Percentiles rank a stretch among this genome's conserved stretches.
Conservation (phyloP, 2,113 vertebrate species). For the Micronycteris hirsuta region DNA sequence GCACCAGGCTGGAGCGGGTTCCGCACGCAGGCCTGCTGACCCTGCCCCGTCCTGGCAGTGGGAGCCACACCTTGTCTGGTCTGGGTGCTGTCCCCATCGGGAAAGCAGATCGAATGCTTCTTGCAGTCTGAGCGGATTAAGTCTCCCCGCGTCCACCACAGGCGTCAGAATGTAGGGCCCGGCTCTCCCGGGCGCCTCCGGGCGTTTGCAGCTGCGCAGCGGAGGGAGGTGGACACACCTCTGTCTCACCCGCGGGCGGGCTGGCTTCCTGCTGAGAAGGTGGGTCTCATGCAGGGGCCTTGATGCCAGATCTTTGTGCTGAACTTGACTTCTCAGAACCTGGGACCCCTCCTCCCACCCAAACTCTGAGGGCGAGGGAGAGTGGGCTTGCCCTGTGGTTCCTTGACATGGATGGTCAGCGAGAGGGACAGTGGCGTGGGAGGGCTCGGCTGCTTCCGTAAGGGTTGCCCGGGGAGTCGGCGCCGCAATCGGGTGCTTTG, state of each 20-base stretch:
- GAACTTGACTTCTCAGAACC: not conserved
- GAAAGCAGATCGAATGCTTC: accelerated
- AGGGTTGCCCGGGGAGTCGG: accelerated
- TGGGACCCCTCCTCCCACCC: accelerated
- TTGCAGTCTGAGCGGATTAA: not conserved
- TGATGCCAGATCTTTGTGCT: not conserved
- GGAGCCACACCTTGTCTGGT: not conserved
- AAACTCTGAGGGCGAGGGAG: not conserved
- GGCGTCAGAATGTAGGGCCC: accelerated
- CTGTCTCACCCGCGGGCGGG: not conserved
- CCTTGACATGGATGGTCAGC: accelerated
- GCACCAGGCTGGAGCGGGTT: not conserved
- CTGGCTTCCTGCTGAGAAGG: accelerated
- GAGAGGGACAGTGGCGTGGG: not conserved
- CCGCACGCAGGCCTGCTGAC: accelerated
- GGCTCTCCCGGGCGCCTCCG: not conserved
- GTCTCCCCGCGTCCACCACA: accelerated
- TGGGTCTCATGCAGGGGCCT: not conserved
- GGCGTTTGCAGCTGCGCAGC: not conserved
- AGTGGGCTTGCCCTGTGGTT: too few species aligned
- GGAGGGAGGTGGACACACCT: accelerated
- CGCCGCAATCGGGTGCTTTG: too few species aligned
- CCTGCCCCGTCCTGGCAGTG: not conserved
- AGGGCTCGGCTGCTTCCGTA: accelerated
- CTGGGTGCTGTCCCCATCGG: accelerated